Conservation (phyloP, 2,113 vertebrate genomes). For the Corvus moneduloides region DNA sequence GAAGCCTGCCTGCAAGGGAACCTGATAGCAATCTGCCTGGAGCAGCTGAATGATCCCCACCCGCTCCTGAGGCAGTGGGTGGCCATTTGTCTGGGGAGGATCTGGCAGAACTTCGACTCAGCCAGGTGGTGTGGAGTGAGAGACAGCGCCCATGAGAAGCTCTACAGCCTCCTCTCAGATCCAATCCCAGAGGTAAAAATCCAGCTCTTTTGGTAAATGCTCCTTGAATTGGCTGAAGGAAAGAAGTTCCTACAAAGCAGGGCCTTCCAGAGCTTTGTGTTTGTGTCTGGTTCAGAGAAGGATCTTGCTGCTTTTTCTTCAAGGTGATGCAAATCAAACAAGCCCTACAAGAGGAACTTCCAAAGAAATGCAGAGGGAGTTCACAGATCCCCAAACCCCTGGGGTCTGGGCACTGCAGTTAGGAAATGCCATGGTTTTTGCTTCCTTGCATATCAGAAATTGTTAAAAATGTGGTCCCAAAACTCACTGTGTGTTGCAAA, state of each 20-base stretch:
- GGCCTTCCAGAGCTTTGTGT: not conserved
- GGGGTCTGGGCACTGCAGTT: not conserved
- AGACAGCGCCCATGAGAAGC: constrained; percentile 97
- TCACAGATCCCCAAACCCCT: not conserved
- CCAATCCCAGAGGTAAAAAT: constrained; percentile 89
- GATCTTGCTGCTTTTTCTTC: not conserved
- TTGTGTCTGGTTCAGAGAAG: not conserved
- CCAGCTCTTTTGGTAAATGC: fast-evolving
- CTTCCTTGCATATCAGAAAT: not conserved
- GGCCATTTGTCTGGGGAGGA: constrained; percentile 94
- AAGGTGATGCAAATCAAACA: not conserved
- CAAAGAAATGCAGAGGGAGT: not conserved
- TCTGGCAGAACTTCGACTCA: constrained; percentile 99
- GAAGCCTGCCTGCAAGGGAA: constrained; percentile 98
- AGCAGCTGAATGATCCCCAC: constrained; percentile 94
- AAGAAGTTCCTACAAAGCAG: not conserved
- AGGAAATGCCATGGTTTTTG: fast-evolving
- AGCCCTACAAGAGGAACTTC: not conserved
- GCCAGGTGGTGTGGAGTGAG: constrained; percentile 96
- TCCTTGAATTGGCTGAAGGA: not conserved
- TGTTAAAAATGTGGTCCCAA: not conserved
- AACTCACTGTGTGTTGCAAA: not conserved
- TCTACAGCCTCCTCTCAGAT: constrained; percentile 94
- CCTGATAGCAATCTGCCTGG: constrained; percentile 95
- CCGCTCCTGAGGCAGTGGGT: constrained; percentile 97